Base-by-base conservation (phyloP, 2,888 invertebrate genomes). In the Salticus scenicus region DNA sequence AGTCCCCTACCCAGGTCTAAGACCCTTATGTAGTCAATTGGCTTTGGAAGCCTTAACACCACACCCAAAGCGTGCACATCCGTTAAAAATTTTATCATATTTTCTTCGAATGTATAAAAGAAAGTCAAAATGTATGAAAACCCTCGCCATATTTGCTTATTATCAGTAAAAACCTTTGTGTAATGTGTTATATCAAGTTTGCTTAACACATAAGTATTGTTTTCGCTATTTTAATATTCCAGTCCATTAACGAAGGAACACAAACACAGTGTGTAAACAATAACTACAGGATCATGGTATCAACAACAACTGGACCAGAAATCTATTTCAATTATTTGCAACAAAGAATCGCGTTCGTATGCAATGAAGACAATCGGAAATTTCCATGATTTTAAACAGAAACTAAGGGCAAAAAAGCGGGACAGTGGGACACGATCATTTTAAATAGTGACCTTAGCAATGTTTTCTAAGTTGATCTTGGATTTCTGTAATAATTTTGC, bases 361-460 rank as follows among this genome's bases (percentile, higher is more conserved):
- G 14, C 2, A 24, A 5, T 57, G 7, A 47, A 57, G 24, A 57
- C 57, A 57, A 47, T 57, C 12, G 57, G 24, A 57, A 12, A 24
- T 57, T 57, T 24, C 57, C 57, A 57, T 24, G 17, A 57, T 24
- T 57, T 24, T 24, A 7, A 24, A 4, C 24, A n/a, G 1, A 57
- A 24, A 57, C 4, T 4, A 31, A 28, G 10, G 10, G 27, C 47
- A 30, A 37, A 67, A 74, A 63, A 75, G 74, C 14, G 57, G 71
- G 81, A 69, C 66, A 81, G 57, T 75, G 42, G 77, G 72, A 24
- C 76, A 57, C 57, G 73, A 78, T 37, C 70, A 20, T 57, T 66
- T 51, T n/a, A 31, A 27, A 51, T 57, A 14, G 14, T 73, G 77
- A 77, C 77, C 83, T 77, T 81, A 37, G 33, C 37, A 5, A 28